A percentile compares a stretch with the other conserved stretches of the same genome.
phyloP scores from a whole-genome alignment of 2,113 vertebrate genomes.

The Aix galericulata region DNA sequence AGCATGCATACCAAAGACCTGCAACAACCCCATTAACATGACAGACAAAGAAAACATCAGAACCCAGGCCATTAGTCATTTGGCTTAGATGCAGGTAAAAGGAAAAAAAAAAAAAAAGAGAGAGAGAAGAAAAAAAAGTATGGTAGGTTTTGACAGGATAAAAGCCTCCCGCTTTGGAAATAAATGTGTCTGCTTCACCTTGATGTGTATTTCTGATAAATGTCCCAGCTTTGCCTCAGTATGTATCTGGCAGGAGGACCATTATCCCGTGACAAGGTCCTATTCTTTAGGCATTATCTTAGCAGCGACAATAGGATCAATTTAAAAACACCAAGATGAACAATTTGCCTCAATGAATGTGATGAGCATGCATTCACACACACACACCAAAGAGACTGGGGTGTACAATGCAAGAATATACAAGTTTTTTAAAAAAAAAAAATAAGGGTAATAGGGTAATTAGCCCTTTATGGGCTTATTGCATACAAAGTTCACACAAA shows the following conservation, averaged over 20 bases:
- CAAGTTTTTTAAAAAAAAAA: neutral
- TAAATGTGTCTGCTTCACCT: constrained; percentile 19
- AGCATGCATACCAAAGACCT: neutral
- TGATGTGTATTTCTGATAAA: constrained; percentile 34
- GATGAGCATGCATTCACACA: neutral
- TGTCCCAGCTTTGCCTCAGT: neutral
- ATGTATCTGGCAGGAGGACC: neutral
- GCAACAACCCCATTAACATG: neutral
- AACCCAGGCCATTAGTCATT: neutral
- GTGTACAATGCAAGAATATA: neutral
- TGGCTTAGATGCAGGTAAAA: neutral
- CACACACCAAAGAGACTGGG: neutral
- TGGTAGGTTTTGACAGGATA: neutral
- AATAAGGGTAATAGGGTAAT: neutral
- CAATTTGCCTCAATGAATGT: neutral
- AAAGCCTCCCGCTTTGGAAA: constrained; percentile 22
- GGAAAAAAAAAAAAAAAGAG: no score
- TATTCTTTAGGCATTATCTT: neutral
- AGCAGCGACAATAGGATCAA: neutral
- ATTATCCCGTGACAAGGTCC: constrained; percentile 14
- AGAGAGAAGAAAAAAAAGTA: neutral
- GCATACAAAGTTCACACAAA: neutral
- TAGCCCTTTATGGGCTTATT: neutral
- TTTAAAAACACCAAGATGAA: neutral
- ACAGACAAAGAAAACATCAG: neutral